A percentile compares a stretch with the other conserved stretches of the same genome.
phyloP scores from a whole-genome alignment of 2,797 vertebrate genomes.

The Antrozous pallidus region DNA sequence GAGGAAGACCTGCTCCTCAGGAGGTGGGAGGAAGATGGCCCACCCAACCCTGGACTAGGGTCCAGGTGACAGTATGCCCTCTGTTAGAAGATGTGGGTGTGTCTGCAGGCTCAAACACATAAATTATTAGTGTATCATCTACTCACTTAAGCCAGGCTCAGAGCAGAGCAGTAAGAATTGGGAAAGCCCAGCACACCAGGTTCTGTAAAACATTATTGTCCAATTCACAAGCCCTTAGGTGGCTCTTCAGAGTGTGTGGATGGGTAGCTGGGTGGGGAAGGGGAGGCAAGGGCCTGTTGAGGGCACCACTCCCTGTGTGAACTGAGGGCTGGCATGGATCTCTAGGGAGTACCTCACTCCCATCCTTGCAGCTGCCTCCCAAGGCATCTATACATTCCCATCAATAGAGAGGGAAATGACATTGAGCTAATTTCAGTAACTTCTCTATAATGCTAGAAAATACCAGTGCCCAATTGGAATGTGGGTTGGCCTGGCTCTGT shows the following conservation, averaged over 20 bases:
- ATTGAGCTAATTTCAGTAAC: not conserved
- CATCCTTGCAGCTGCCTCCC: not conserved
- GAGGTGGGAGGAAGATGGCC: not conserved
- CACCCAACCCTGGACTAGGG: no score
- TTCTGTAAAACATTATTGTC: not conserved
- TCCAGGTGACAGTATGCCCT: not conserved
- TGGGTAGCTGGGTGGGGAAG: not conserved
- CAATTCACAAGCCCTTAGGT: not conserved
- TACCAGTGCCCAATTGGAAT: rapidly evolving
- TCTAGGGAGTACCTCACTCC: not conserved
- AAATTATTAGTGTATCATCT: not conserved
- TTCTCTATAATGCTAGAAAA: not conserved
- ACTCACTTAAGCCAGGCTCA: not conserved
- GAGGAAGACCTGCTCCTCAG: not conserved
- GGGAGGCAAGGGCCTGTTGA: not conserved
- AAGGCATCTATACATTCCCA: not conserved
- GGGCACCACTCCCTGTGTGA: not conserved
- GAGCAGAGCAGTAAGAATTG: not conserved
- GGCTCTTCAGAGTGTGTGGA: not conserved
- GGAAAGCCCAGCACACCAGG: not conserved
- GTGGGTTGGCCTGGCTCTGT: no score
- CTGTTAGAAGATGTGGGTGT: not conserved
- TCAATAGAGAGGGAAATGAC: not conserved
- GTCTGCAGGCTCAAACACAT: not conserved
- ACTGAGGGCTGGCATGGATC: not conserved